Evolutionary conservation across 2,797 vertebrate species (phyloP), one percentile per base, ranked within the genome.

Genomic region (Salmo trutta): DNA sequence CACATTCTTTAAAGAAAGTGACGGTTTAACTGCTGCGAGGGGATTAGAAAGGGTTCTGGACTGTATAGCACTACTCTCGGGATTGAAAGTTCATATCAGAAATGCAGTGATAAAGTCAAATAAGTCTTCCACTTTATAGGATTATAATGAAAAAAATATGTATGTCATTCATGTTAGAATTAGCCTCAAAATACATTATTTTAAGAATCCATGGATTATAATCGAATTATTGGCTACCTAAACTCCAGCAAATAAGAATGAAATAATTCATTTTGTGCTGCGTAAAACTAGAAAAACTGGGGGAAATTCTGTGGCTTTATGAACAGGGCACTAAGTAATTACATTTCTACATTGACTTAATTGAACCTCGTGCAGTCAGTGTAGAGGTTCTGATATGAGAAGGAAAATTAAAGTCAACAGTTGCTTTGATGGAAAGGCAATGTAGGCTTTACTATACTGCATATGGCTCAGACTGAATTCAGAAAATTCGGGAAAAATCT

Each of bases 1-100:
- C 98, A 99, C 98, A 97, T 97, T 96, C 96, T 93, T 96, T 96
- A 98, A 99, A 97, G 98, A 96, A 97, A 97, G 96, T 99, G 98
- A 99, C 98, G 98, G 96, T 97, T 98, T 98, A 98, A 98, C 97
- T 96, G 97, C 97, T 89, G 90, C 91, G 92, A 92, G 93, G 94
- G 96, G 95, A 96, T 96, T 94, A 95, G 91, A 91, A 95, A 96
- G 91, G 95, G 94, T 94, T 68, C 16, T 91, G 91, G 88, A 91
- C 91, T 77, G 84, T 78, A 78, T 71, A 84, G 52, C 17, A 29
- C 27, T 56, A 83, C 80, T 53, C 41, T 33, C 86, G 89, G 88
- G 71, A 67, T 74, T 70, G 47, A 24, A 71, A 84, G 81, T 67
- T 19, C 17, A 59, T 59, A 19, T 8, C 56, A 59, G 56, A 59